These are phyloP conservation scores for Mythimna ferrago DNA, from an alignment of 2,888 invertebrate species.

Conservation along the genomic window DNA sequence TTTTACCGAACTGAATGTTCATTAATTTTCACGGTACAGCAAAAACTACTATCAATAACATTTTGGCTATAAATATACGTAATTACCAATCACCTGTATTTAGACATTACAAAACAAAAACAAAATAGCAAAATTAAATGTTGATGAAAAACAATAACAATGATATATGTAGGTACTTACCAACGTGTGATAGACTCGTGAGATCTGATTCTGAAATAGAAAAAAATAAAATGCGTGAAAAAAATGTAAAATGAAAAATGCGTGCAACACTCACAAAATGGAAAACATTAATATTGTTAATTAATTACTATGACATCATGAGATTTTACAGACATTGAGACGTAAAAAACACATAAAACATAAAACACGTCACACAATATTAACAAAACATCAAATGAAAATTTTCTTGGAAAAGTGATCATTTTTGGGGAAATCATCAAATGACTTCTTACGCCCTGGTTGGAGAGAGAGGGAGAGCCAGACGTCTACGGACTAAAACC, in stretches of 20 bases:
- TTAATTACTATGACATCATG: constrained; percentile 27
- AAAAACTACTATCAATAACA: not conserved
- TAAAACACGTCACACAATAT: not conserved
- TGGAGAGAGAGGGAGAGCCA: too few species aligned
- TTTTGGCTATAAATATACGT: not conserved
- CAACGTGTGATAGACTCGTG: constrained; percentile 92
- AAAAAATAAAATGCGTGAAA: constrained; percentile 80
- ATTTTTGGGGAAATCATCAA: too few species aligned
- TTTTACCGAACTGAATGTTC: not conserved
- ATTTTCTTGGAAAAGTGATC: not conserved
- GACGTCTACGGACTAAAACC: too few species aligned
- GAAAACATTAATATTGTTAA: constrained; percentile 63
- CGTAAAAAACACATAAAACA: constrained; percentile 6
- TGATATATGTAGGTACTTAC: constrained; percentile 84
- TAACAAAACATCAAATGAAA: not conserved
- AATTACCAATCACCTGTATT: constrained; percentile 30
- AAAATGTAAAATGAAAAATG: constrained; percentile 66
- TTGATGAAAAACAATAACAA: constrained; percentile 36
- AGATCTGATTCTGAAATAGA: constrained; percentile 92
- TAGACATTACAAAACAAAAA: constrained; percentile 18
- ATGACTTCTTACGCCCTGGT: too few species aligned
- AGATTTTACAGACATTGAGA: constrained; percentile 10
- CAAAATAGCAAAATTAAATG: constrained; percentile 5
- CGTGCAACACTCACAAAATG: constrained; percentile 58
- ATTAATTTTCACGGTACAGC: not conserved